Percentiles rank a stretch among this genome's conserved stretches.
Conservation (phyloP, 2,113 vertebrate species). For the human (Homo sapiens) region GRCh38 chr3:47002001-47002500, state of each 20-base stretch:
- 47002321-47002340: fast-evolving
- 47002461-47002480: slow-evolving; percentile 93
- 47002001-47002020: slow-evolving; percentile 92
- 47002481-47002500: slow-evolving; percentile 87
- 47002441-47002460: slow-evolving; percentile 97
- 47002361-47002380: slow-evolving; percentile 89
- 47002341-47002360: not conserved
- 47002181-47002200: slow-evolving; percentile 92
- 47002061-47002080: fast-evolving
- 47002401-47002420: slow-evolving; percentile 96
- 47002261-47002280: slow-evolving; percentile 95
- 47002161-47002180: slow-evolving; percentile 88
- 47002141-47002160: slow-evolving; percentile 93
- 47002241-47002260: slow-evolving; percentile 89
- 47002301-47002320: fast-evolving
- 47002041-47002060: not conserved
- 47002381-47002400: slow-evolving; percentile 94
- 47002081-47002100: fast-evolving
- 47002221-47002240: slow-evolving; percentile 95
- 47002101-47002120: slow-evolving; percentile 82
- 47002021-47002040: slow-evolving; percentile 81
- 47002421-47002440: slow-evolving; percentile 97
- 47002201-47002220: slow-evolving; percentile 95
- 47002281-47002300: slow-evolving; percentile 86
- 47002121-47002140: slow-evolving; percentile 93